These are phyloP conservation scores for Caenorhabditis sp. DNA, from an alignment of 2,888 invertebrate species.

Conservation along the genomic window DNA sequence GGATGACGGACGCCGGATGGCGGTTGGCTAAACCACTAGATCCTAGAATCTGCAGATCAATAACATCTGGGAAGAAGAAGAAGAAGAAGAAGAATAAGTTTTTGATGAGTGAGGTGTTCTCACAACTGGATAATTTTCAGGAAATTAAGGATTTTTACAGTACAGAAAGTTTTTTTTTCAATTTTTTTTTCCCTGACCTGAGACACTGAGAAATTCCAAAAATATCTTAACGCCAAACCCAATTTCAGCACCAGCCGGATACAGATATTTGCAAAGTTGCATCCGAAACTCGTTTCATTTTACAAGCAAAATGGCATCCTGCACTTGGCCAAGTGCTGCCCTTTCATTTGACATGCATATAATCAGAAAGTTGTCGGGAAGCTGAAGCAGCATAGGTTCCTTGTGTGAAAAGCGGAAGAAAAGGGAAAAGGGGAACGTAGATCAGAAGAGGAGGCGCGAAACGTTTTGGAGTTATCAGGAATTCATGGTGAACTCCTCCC, in stretches of 20 bases:
- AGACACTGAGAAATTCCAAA: too few relatives aligned
- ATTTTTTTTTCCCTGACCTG: too few relatives aligned
- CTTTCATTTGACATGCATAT: too few relatives aligned
- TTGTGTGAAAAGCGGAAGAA: constrained; percentile 12
- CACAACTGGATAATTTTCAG: too few relatives aligned
- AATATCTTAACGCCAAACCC: too few relatives aligned
- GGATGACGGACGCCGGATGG: too few relatives aligned
- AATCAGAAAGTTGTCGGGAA: constrained; percentile 3
- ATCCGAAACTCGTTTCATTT: background rate
- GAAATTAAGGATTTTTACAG: too few relatives aligned
- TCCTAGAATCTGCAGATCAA: background rate
- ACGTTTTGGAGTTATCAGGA: constrained; percentile 50
- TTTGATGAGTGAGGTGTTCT: too few relatives aligned
- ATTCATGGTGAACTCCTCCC: constrained; percentile 64
- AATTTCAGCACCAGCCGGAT: background rate
- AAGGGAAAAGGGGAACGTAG: constrained; percentile 41
- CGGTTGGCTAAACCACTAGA: background rate
- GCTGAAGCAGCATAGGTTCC: constrained; percentile 1
- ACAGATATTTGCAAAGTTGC: background rate
- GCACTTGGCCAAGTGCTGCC: constrained; percentile 12
- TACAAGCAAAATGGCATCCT: constrained; percentile 3
- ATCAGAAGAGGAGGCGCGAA: constrained; percentile 37
- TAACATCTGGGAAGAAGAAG: background rate
- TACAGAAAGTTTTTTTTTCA: too few relatives aligned
- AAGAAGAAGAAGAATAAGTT: too few relatives aligned